These are phyloP conservation scores for Zootoca vivipara DNA, from an alignment of 2,113 vertebrate genomes.

Conservation along the genomic window DNA sequence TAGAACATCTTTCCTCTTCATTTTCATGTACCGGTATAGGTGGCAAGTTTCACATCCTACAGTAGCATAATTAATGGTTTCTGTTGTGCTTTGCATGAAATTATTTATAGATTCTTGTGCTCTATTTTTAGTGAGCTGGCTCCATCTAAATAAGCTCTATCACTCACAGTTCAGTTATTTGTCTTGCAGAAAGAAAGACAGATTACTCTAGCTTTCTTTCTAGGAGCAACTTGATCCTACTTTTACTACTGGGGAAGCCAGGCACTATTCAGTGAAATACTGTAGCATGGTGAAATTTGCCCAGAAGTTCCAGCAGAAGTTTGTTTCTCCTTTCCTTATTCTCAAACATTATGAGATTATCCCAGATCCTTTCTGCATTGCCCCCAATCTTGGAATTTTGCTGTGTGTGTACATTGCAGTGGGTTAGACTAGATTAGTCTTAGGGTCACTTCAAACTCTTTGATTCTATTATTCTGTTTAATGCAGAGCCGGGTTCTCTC, in stretches of 20 bases:
- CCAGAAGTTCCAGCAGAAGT: not conserved
- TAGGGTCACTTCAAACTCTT: too few relatives aligned
- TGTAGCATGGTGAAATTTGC: not conserved
- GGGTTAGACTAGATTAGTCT: too few relatives aligned
- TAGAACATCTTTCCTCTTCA: not conserved
- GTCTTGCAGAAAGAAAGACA: not conserved
- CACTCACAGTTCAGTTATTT: not conserved
- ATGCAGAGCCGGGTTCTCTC: too few relatives aligned
- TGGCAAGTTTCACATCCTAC: not conserved
- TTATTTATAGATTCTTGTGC: not conserved
- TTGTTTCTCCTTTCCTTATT: not conserved
- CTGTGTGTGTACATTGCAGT: too few relatives aligned
- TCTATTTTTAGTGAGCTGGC: conserved; percentile 5
- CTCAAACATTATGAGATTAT: not conserved
- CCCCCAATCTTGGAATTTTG: too few relatives aligned
- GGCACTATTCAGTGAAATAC: not conserved
- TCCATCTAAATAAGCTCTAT: not conserved
- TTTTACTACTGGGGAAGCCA: too few relatives aligned
- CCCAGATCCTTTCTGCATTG: not conserved
- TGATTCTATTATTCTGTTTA: too few relatives aligned
- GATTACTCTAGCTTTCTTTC: not conserved
- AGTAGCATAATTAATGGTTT: not conserved
- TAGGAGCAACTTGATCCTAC: not conserved
- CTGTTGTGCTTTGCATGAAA: not conserved
- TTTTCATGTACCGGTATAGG: not conserved